A percentile compares a stretch with the other conserved stretches of the same genome.
phyloP scores from a whole-genome alignment of 2,888 invertebrate species.

The Cantharis flavilabris region DNA sequence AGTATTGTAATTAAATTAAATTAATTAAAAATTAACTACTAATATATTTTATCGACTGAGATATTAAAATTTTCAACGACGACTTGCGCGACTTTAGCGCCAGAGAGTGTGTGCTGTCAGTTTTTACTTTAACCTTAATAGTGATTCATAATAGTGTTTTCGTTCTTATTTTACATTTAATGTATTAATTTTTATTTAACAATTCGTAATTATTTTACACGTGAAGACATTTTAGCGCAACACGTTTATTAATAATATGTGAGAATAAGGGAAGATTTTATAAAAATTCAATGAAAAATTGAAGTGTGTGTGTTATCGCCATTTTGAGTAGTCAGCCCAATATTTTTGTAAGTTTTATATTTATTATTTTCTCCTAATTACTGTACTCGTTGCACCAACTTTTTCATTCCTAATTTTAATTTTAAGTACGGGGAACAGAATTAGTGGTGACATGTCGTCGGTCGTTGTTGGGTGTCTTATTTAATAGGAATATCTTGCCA shows the following conservation, averaged over 20 bases:
- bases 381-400: neutral
- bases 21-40: neutral
- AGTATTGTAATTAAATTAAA: neutral
- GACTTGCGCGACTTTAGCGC: slow-evolving; percentile 1
- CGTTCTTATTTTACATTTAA: slow-evolving; percentile 14
- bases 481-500: neutral
- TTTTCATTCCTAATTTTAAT: neutral
- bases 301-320: slow-evolving; percentile 26
- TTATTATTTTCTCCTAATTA: neutral
- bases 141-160: slow-evolving; percentile 29
- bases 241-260: slow-evolving; percentile 7
- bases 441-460: neutral
- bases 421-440: neutral
- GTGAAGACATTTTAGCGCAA: neutral
- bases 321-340: slow-evolving; percentile 28
- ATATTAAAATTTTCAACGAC: neutral
- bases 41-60: neutral
- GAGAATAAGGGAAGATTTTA: neutral
- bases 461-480: neutral
- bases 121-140: slow-evolving; percentile 23
- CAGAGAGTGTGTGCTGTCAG: slow-evolving; percentile 13
- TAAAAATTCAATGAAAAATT: slow-evolving; percentile 18
- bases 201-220: slow-evolving; percentile 1
- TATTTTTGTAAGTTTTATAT: slow-evolving; percentile 26
- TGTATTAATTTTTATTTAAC: slow-evolving; percentile 1